Conservation (phyloP, 2,797 vertebrate species). For the Spondyliosoma cantharus region DNA sequence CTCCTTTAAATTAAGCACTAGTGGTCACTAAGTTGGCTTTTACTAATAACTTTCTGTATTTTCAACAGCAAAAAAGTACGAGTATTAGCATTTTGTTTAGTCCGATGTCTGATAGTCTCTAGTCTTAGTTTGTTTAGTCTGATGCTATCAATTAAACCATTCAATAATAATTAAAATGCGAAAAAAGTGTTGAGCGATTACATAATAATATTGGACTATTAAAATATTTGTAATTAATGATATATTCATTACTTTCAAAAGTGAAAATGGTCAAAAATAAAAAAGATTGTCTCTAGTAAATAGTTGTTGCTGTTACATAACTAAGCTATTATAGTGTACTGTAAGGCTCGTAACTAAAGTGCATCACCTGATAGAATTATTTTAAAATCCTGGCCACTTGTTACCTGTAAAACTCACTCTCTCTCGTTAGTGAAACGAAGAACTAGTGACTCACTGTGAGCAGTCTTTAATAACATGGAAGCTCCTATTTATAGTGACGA, state of each 20-base stretch:
- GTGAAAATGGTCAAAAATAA: neutral
- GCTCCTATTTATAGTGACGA: conserved; percentile 18
- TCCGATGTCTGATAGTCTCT: no score
- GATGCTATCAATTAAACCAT: conserved; percentile 3
- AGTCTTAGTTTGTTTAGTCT: no score
- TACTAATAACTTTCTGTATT: neutral
- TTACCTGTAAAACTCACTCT: neutral
- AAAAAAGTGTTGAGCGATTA: neutral
- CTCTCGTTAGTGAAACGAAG: neutral
- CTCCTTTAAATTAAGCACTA: conserved; percentile 1
- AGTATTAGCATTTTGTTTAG: neutral
- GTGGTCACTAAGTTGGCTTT: neutral
- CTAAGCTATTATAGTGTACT: neutral
- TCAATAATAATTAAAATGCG: neutral
- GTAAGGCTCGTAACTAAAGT: conserved; percentile 27
- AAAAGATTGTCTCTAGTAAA: neutral
- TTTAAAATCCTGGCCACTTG: neutral
- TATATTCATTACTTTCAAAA: neutral
- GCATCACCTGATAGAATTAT: neutral
- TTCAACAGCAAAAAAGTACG: neutral
- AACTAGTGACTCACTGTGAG: neutral
- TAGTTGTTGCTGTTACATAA: neutral
- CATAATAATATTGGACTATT: neutral
- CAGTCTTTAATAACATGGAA: conserved; percentile 2
- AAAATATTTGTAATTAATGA: neutral